Evolutionary conservation across 53 echinoderm and acorn worm genomes (phyloP), one percentile per base, ranked within the genome.

Genomic region (Henricia sp.): DNA sequence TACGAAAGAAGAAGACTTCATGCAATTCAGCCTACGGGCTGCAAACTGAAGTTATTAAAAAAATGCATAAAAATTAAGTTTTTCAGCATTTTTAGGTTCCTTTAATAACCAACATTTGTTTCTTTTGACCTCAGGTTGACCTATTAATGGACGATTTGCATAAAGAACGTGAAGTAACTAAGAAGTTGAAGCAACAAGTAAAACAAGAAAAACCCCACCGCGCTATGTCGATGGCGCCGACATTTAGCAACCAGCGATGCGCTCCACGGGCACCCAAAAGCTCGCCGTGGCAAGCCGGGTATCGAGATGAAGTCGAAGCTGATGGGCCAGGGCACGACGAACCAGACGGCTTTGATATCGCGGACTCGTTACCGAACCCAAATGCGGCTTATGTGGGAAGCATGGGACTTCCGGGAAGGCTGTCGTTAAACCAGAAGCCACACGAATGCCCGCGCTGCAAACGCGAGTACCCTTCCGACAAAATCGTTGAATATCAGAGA

Each of bases 361-460:
- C 67, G 1, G 67, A 67, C n/a, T 37, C 67, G n/a, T 21, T n/a
- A 17, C 12, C 1, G 36, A 11, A 9, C 17, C 1, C 34, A 1
- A 36, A 1, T 13, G 33, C 6, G n/a, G 9, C 23, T 32, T 36
- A 10, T 19, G 33, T 27, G 3, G 24, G 42, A 3, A 41, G 23
- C 39, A 16, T 37, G 2, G 17, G 11, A 25, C 68, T 33, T 44
- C 70, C 1, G 26, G 14, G 19, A 0, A 59, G 76, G 19, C 30
- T 41, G 10, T 76, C 30, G 0, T 26, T 57, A 13, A 19, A 1
- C 52, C 10, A 14, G 57, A 39, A 69, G 53, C 72, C 46, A 0
- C 21, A 48, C 34, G 86, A 86, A 21, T 86, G 86, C 44, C 76
- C 68, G 0, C 54, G 86, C 13, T 86, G 86, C 29, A 68, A 76